A percentile compares a stretch with the other conserved stretches of the same genome.
phyloP scores from a whole-genome alignment of 2,888 invertebrate genomes.

The Dioctria linearis region DNA sequence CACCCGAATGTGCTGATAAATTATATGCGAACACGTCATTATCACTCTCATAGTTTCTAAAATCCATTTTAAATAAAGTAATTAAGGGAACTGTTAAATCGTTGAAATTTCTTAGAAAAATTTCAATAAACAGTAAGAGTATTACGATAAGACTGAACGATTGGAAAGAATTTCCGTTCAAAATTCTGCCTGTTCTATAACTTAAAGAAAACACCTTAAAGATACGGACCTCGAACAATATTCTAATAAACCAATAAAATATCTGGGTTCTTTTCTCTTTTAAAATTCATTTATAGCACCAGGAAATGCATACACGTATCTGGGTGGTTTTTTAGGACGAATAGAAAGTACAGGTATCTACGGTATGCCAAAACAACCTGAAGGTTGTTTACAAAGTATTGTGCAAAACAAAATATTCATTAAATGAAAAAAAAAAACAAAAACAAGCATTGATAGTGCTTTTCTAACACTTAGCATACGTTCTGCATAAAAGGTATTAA shows the following conservation, averaged over 20 bases:
- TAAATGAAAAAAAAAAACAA: too few relatives aligned
- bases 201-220: not conserved
- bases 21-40: not conserved
- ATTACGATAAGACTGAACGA: constrained; percentile 6
- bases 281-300: constrained; percentile 2
- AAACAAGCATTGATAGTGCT: too few relatives aligned
- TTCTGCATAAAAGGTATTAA: constrained; percentile 5
- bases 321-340: not conserved
- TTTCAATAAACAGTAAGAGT: not conserved
- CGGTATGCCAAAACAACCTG: not conserved
- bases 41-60: not conserved
- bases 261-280: not conserved
- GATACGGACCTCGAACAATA: not conserved
- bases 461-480: too few relatives aligned
- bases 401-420: too few relatives aligned
- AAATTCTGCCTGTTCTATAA: not conserved
- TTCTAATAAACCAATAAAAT: constrained; percentile 2
- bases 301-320: not conserved
- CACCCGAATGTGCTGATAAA: constrained; percentile 13
- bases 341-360: not conserved
- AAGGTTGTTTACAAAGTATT: constrained; percentile 8
- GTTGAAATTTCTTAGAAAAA: too few relatives aligned
- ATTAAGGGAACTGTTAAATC: not conserved
- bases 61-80: not conserved
- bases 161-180: constrained; percentile 5